phyloP scores from a whole-genome alignment of 1,140 invertebrate genomes.

The Ganaspis sp. region DNA sequence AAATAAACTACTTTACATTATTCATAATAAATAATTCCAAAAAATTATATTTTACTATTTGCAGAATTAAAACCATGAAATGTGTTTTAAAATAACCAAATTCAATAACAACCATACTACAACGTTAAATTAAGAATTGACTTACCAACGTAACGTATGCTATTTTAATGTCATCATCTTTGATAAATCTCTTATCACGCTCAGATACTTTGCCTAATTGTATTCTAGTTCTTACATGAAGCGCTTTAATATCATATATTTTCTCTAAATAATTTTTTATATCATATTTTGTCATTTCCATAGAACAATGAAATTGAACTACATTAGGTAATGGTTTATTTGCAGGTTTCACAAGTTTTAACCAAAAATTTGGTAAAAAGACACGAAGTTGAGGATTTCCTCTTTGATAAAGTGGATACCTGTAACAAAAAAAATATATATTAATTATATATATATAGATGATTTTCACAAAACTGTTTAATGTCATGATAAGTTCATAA shows the following conservation, averaged over 20 bases:
- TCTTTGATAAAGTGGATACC: conserved; percentile 92
- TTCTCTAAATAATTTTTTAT: conserved; percentile 96
- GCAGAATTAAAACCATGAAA: too few relatives aligned
- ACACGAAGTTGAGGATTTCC: conserved; percentile 93
- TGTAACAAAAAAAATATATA: conserved; percentile 64
- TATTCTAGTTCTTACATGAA: conserved; percentile 85
- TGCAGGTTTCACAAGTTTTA: conserved; percentile 88
- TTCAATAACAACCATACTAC: too few relatives aligned
- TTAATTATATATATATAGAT: too few relatives aligned
- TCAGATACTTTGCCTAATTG: conserved; percentile 78
- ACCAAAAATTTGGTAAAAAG: conserved; percentile 95
- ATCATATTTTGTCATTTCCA: conserved; percentile 89
- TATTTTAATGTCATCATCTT: conserved; percentile 90
- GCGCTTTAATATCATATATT: conserved; percentile 90
- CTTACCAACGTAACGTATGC: conserved; percentile 89
- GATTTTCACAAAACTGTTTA: too few relatives aligned
- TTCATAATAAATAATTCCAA: too few relatives aligned
- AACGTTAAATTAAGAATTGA: conserved; percentile 46
- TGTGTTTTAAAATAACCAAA: too few relatives aligned
- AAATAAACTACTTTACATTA: too few relatives aligned
- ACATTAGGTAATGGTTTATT: conserved; percentile 83
- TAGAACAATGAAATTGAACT: conserved; percentile 90
- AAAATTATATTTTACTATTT: too few relatives aligned
- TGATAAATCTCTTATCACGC: conserved; percentile 80
- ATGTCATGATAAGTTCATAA: too few relatives aligned